phyloP scores from a whole-genome alignment of 1,140 invertebrate species.

The Atta cephalotes region DNA sequence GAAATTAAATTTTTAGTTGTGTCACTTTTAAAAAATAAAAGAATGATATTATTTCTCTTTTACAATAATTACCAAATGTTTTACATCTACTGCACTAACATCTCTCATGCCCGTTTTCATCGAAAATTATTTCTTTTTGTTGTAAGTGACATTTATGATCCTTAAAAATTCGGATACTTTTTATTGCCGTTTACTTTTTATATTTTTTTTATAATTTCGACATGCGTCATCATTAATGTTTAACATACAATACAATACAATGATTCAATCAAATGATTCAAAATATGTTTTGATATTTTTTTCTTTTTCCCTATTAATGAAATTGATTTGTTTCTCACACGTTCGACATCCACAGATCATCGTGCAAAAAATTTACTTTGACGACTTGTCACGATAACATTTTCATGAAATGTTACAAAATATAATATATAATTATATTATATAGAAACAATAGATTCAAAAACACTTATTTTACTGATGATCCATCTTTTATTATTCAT shows the following conservation, averaged over 20 bases:
- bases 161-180: constrained; percentile 68
- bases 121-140: not conserved
- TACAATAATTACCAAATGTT: not conserved
- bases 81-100: not conserved
- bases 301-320: not conserved
- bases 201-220: constrained; percentile 83
- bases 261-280: not conserved
- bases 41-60: not conserved
- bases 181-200: constrained; percentile 74
- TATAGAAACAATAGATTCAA: not conserved
- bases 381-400: not conserved
- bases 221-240: constrained; percentile 75
- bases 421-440: constrained; percentile 8
- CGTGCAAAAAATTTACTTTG: constrained; percentile 13
- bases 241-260: constrained; percentile 19
- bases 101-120: not conserved
- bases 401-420: not conserved
- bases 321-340: not conserved
- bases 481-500: not conserved
- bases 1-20: no score
- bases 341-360: not conserved
- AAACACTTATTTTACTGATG: not conserved
- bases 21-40: no score
- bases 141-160: constrained; percentile 72
- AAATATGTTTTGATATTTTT: not conserved